Evolutionary conservation across 2,797 vertebrate genomes (phyloP), one percentile per base, ranked within the genome.

Genomic region (Acrossocheilus fasciatus): DNA sequence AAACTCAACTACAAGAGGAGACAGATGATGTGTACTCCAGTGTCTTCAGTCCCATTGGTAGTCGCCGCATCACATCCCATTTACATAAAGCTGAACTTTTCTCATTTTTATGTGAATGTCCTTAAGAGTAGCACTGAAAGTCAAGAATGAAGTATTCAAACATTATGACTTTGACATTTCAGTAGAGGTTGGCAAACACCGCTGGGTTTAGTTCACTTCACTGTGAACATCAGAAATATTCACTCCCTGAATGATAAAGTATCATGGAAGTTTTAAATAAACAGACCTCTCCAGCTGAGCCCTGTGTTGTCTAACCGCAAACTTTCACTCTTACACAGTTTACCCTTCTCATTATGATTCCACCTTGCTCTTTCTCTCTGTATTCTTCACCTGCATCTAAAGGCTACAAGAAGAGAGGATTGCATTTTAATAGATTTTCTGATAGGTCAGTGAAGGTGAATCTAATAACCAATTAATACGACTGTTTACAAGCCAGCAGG

Each of bases 401-500:
- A 87, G 81, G 50, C 84, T 88, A 93, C 92, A 94, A 93, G 92
- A 90, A 80, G 43, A 88, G 69, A 88, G 91, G 92, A 93, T 94
- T 92, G 93, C 90, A 88, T 91, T 94, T 91, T 93, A 93, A 95
- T 95, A 89, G 91, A 92, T 94, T 91, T 93, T 92, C 93, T 94
- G 93, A 94, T 94, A 91, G 92, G 89, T 91, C 92, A 92, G 57
- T 84, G 59, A 20, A 43, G 69, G 59, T 73, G 39, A 84, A 69
- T 82, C 95, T 95, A 94, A 95, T 94, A 93, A 93, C 89, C 93
- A 93, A 93, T 95, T 94, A 95, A 94, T 92, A 92, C 91, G 87
- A 85, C 91, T 89, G 92, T 93, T 92, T 91, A 89, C 90, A 92
- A 91, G 93, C 90, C 91, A 93, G 92, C 93, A 91, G 91, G 92